Evolutionary conservation across 2,113 vertebrate species (phyloP), one percentile per base, ranked within the genome.

Genomic region (Piaya cayana): DNA sequence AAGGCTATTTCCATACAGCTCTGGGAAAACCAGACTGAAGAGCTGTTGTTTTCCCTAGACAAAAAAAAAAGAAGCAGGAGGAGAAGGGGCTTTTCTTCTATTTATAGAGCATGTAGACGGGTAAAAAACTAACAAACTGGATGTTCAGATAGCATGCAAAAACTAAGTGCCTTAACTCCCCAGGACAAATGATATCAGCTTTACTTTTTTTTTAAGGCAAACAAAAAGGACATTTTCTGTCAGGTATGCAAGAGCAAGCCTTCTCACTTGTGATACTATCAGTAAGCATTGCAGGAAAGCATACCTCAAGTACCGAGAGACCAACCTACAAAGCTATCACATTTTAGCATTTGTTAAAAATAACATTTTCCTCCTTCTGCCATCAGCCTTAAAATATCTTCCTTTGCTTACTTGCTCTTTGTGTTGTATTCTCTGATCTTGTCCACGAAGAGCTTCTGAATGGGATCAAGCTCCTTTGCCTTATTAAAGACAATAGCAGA

Each of bases 401-500:
- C 42, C 34, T 78, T 26, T 3, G 98, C 99, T 98, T 62, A 99
- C 99, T 98, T 98, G 98, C 99, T 98, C 97, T 99, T 99, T 29
- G 88, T 91, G 86, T 84, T 98, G 96, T 99, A 99, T 82, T 99
- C 99, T 26, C 98, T 98, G 94, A 99, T 99, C 97, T 99, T 99
- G 96, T 99, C 99, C 95, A 99, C 53, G 70, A 99, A 99, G 37
- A 99, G 98, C 71, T 99, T 99, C 98, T 99, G 99, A 64, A 99
- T 82, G 0, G 99, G 99, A 95, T 99, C 99, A 6, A 99, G 97
- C 16, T 99, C 98, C 76, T 98, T 98, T 5, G 98, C 30, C 95
- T 97, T 98, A 93, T 98, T 99, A 88, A 99, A 98, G 19, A 97
- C 87, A 13, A 99, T 65, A 0, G 99, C 99, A 3, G 99, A 99